Base-by-base conservation (phyloP, 1,140 invertebrate genomes). In the Philopotamus ludificatus region DNA sequence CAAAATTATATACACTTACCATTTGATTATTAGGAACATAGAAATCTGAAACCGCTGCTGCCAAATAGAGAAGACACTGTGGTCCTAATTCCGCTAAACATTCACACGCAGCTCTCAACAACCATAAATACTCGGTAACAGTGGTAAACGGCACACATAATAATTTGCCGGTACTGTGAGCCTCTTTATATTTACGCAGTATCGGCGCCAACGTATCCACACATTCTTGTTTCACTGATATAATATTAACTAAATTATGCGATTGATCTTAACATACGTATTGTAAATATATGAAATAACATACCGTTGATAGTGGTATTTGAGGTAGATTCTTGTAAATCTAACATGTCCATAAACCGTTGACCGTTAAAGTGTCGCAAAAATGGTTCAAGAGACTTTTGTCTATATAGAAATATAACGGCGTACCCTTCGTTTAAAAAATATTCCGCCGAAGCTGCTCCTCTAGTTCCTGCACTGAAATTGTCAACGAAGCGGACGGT, bases 1-100 rank as follows among this genome's bases (percentile, higher is more conserved):
- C n/a, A n/a, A n/a, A n/a, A n/a, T n/a, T n/a, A n/a, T n/a, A n/a
- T n/a, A n/a, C n/a, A n/a, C n/a, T 21, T 79, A 96, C 94, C 89
- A 99, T 90, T 84, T 95, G 83, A 76, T 90, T 87, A 66, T 89
- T 86, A 49, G 95, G 95, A 77, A 99, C 89, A 77, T 99, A 99
- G 83, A 99, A 99, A 79, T 99, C 97, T 1, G 97, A 98, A 0
- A 99, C 97, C 12, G 97, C 97, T 16, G 97, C 97, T 23, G 97
- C 96, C 60, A 99, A 83, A 79, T 97, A 99, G 0, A 99, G 77
- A 65, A 98, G 77, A 0, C 89, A 92, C 28, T 81, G 81, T 2
- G 85, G 74, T 23, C 87, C 87, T 15, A 90, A 81, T 23, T 79
- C 74, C 23, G 86, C 82, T 28, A 99, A 76, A 69, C 85, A 84